Percentiles rank a stretch among this genome's conserved stretches.
These are phyloP conservation scores for Rhizoglyphus robini DNA, from an alignment of 1,140 invertebrate genomes.

Conservation along the genomic window DNA sequence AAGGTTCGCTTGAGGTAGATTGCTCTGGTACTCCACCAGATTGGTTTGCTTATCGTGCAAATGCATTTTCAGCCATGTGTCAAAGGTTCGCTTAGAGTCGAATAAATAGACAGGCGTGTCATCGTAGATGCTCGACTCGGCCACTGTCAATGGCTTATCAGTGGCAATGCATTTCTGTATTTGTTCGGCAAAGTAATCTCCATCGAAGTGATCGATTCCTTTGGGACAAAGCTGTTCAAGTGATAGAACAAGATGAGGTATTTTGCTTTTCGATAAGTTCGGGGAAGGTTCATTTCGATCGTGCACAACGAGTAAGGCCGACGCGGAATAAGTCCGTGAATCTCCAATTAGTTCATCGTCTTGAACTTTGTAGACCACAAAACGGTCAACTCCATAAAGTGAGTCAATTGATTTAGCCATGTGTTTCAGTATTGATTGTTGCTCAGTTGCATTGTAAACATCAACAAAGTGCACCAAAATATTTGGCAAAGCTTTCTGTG, in stretches of 20 bases:
- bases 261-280: neutral
- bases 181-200: neutral
- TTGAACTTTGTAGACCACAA: neutral
- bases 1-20: neutral
- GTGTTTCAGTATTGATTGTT: neutral
- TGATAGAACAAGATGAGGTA: neutral
- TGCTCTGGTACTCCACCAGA: neutral
- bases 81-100: neutral
- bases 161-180: neutral
- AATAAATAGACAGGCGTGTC: neutral
- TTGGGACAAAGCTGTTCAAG: neutral
- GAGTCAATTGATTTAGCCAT: neutral
- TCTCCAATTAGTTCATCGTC: neutral
- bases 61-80: neutral
- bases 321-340: neutral
- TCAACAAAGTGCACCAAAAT: conserved; percentile 3
- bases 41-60: neutral
- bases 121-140: neutral
- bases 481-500: conserved; percentile 3
- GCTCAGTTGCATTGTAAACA: neutral
- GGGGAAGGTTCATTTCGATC: neutral
- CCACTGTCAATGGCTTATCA: neutral
- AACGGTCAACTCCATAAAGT: neutral
- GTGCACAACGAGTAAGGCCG: neutral
- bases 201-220: neutral